These are phyloP conservation scores for Nephrotoma flavescens DNA, from an alignment of 2,888 invertebrate species.

Conservation along the genomic window DNA sequence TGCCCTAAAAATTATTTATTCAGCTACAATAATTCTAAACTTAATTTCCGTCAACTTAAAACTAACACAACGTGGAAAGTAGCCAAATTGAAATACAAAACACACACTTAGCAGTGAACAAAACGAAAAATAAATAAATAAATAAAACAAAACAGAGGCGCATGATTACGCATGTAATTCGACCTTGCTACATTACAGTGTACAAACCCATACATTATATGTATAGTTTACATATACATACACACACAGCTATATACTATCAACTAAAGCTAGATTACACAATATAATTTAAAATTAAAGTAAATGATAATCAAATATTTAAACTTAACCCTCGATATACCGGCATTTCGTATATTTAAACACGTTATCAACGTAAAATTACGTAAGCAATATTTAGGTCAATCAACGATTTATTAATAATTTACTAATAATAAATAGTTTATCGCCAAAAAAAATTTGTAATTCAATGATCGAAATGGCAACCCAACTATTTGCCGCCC, in stretches of 20 bases:
- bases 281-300: not conserved
- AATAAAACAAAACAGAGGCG: not conserved
- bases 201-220: not conserved
- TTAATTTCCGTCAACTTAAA: too few relatives aligned
- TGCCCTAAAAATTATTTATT: too few relatives aligned
- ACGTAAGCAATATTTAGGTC: not conserved
- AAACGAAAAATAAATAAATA: not conserved
- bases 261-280: not conserved
- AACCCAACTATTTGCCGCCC: not conserved
- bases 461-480: too few relatives aligned
- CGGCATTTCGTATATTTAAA: not conserved
- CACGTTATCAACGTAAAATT: not conserved
- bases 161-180: not conserved
- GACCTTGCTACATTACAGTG: not conserved
- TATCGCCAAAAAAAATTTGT: not conserved
- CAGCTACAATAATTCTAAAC: too few relatives aligned
- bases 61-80: too few relatives aligned
- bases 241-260: not conserved
- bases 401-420: not conserved
- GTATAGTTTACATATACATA: not conserved
- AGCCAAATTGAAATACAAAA: not conserved
- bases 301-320: not conserved
- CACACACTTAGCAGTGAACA: not conserved
- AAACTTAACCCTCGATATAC: not conserved
- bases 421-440: not conserved